A percentile compares a stretch with the other conserved stretches of the same genome.
Conservation (phyloP, 2,797 vertebrate species). For the Liasis olivaceus region DNA sequence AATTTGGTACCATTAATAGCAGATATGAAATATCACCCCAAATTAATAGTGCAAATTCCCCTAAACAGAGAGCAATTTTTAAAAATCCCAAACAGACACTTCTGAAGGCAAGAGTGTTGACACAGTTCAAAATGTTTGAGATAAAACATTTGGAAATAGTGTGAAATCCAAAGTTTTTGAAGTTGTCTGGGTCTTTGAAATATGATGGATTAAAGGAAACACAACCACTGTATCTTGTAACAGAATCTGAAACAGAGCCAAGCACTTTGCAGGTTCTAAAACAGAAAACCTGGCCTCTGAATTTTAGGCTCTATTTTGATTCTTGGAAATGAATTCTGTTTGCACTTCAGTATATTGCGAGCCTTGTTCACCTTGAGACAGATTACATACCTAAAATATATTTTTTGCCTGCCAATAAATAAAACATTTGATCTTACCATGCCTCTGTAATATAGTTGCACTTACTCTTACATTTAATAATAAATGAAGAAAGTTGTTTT, state of each 20-base stretch:
- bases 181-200: background rate
- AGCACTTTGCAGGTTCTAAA: background rate
- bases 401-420: background rate
- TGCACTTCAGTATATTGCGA: background rate
- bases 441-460: background rate
- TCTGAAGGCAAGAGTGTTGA: background rate
- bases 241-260: background rate
- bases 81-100: background rate
- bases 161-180: background rate
- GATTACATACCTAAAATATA: background rate
- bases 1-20: background rate
- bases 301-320: background rate
- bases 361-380: background rate
- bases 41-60: background rate
- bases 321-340: background rate
- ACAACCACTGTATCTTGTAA: background rate
- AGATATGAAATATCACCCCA: background rate
- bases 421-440: background rate
- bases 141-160: background rate
- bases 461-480: background rate
- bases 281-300: background rate
- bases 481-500: background rate
- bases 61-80: background rate
- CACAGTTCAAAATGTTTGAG: background rate
- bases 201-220: background rate